Evolutionary conservation across 2,113 vertebrate genomes (phyloP).

Genomic region (Jacana jacana): DNA sequence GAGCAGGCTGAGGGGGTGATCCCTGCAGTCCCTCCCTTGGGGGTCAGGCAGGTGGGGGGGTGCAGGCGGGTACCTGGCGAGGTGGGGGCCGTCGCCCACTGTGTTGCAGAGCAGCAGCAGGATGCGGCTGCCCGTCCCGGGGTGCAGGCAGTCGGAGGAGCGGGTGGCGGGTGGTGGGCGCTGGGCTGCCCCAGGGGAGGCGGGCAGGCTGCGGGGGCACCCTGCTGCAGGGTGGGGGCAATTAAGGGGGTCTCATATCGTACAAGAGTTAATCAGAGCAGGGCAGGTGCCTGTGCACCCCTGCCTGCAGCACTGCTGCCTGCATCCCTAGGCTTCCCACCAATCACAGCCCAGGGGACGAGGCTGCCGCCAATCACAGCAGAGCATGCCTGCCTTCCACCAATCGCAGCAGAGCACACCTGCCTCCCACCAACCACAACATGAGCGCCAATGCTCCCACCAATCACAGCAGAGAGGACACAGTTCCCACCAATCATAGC

Average conservation of each 20-base stretch:
- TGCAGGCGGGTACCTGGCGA: conserved; percentile 75
- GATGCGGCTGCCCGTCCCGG: conserved; percentile 71
- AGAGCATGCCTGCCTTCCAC: neutral
- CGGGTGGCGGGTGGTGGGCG: conserved; percentile 66
- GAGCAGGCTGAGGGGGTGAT: accelerated
- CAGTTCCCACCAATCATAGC: neutral
- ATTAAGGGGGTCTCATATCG: accelerated
- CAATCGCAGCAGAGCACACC: neutral
- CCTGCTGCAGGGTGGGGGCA: conserved; percentile 47
- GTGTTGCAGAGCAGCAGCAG: conserved; percentile 89
- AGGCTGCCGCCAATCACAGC: neutral
- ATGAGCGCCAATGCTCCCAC: neutral
- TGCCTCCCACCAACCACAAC: neutral
- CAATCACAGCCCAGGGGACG: neutral
- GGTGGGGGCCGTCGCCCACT: conserved; percentile 77
- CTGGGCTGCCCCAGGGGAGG: conserved; percentile 75
- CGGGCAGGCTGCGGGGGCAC: conserved; percentile 79
- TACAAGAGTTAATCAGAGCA: accelerated
- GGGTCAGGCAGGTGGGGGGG: neutral
- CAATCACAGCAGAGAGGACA: neutral
- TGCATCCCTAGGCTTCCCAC: neutral
- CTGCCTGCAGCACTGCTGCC: neutral
- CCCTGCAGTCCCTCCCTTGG: accelerated
- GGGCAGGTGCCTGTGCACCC: neutral
- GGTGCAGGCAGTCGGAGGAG: conserved; percentile 82